Conservation (phyloP, 2,797 vertebrate genomes). For the Siniperca undulata region DNA sequence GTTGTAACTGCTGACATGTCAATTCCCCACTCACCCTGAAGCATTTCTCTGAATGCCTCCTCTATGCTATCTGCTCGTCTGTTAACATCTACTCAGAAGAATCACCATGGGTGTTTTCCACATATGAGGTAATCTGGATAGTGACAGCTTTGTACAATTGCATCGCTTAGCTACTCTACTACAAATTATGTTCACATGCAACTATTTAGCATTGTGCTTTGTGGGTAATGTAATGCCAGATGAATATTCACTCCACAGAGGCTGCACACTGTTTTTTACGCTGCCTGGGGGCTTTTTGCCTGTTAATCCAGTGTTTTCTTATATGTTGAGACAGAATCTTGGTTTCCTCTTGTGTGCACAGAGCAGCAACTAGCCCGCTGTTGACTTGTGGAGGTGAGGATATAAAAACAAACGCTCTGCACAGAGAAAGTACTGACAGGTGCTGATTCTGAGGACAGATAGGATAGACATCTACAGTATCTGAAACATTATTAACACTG, state of each 20-base stretch:
- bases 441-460: too few species aligned
- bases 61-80: not conserved
- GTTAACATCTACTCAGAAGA: not conserved
- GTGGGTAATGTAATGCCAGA: not conserved
- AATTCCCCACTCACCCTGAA: not conserved
- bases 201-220: not conserved
- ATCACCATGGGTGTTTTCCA: not conserved
- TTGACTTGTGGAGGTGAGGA: too few species aligned
- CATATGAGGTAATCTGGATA: not conserved
- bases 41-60: conserved; percentile 1
- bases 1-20: conserved; percentile 5
- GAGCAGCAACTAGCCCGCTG: too few species aligned
- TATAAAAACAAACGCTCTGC: too few species aligned
- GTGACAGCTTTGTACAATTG: not conserved
- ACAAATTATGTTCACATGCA: not conserved
- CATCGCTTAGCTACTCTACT: not conserved
- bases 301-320: too few species aligned
- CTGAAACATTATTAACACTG: too few species aligned
- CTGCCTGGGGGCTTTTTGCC: too few species aligned
- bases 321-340: too few species aligned
- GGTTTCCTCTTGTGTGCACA: too few species aligned
- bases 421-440: too few species aligned
- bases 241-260: not conserved
- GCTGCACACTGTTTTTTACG: too few species aligned
- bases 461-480: too few species aligned